phyloP scores from a whole-genome alignment of 2,113 vertebrate genomes.

The Furnarius figulus region DNA sequence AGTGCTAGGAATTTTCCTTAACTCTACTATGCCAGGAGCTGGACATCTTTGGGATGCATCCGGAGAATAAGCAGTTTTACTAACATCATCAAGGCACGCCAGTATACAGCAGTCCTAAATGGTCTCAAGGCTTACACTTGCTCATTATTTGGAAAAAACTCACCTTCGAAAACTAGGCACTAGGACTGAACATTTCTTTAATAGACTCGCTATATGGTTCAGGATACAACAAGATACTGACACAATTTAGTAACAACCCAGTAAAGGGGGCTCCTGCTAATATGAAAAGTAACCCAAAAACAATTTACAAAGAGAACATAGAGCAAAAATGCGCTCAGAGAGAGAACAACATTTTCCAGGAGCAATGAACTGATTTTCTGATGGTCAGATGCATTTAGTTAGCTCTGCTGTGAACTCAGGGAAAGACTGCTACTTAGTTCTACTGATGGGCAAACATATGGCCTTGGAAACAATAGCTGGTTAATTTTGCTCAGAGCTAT shows the following conservation, averaged over 20 bases:
- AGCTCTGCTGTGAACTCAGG: not conserved
- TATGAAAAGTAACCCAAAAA: not conserved
- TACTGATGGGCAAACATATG: not conserved
- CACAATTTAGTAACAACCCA: not conserved
- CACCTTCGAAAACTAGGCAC: not conserved
- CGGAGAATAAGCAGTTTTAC: not conserved
- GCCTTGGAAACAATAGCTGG: slow-evolving; percentile 8
- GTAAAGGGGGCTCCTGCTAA: not conserved
- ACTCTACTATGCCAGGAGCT: not conserved
- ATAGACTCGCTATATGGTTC: not conserved
- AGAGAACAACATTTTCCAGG: not conserved
- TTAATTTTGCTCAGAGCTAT: not conserved
- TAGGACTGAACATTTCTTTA: not conserved
- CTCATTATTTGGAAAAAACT: not conserved
- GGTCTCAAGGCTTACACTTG: not conserved
- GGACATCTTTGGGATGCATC: not conserved
- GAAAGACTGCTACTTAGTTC: not conserved
- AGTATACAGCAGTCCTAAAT: not conserved
- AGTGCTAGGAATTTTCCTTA: not conserved
- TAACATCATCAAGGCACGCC: not conserved
- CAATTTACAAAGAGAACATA: not conserved
- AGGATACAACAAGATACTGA: not conserved
- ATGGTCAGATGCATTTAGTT: not conserved
- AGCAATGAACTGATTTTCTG: not conserved
- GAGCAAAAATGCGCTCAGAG: not conserved